phyloP scores from a whole-genome alignment of 2,797 vertebrate species.

The Oreochromis mossambicus region DNA sequence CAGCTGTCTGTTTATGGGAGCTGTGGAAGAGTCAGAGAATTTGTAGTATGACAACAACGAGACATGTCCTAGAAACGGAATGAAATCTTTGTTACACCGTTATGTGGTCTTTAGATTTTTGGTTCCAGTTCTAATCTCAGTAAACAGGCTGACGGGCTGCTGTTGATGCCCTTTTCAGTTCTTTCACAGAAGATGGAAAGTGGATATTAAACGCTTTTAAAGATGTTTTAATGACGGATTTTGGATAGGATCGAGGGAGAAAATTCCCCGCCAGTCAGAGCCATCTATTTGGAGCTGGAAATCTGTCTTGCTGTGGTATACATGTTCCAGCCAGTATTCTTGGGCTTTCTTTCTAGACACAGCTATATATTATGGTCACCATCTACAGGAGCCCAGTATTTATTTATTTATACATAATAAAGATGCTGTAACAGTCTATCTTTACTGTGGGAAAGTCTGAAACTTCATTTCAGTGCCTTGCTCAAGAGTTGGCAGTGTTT shows the following conservation, averaged over 20 bases:
- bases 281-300: slow-evolving; percentile 7
- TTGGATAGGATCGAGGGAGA: neutral
- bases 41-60: neutral
- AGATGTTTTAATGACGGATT: neutral
- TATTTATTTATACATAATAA: neutral
- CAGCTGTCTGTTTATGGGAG: neutral
- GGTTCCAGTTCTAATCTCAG: neutral
- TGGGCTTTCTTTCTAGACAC: slow-evolving; percentile 30
- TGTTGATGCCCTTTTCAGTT: neutral
- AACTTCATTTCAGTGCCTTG: neutral
- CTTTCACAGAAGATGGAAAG: neutral
- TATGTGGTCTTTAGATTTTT: neutral
- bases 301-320: neutral
- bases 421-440: neutral
- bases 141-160: neutral
- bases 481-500: neutral
- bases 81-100: neutral
- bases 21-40: neutral
- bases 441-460: neutral
- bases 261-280: neutral
- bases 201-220: neutral
- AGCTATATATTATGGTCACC: slow-evolving; percentile 13
- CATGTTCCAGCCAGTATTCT: slow-evolving; percentile 29
- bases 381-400: neutral
- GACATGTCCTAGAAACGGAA: neutral